Base-by-base conservation (phyloP, 2,888 invertebrate species). In the Pantelozetes paolii region DNA sequence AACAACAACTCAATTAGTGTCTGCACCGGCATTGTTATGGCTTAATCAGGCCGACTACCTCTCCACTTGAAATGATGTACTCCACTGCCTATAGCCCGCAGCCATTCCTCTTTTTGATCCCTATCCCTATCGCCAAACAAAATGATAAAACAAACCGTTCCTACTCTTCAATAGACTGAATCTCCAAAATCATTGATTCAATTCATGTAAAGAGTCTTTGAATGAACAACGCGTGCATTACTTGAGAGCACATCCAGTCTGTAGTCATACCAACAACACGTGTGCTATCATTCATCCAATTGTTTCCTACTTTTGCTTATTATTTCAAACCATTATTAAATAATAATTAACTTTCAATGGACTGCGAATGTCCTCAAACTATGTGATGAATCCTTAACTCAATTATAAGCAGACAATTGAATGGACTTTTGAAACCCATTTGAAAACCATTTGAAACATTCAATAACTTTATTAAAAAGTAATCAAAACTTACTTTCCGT, bases 41-140 rank as follows among this genome's bases (percentile, higher is more conserved):
- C 67, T 67, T 67, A 67, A 67, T 67, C 67, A 67, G 67, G 40
- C 67, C 15, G 23, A 67, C 67, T 67, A 23, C 59, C 67, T 67
- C 67, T 67, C 67, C 67, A 67, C 67, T 67, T 67, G 67, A 67
- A 42, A 67, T 62, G 62, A 62, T 67, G 67, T 67, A 67, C 67
- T 67, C 67, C 42, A 67, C 15, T 42, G 36, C 36, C 67, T 67
- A 67, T 67, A 67, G 67, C 67, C 67, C 67, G 67, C 40, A 67
- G 67, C 40, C 67, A 67, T 67, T 62, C 40, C 40, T n/a, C 57
- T 67, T 23, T 67, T 40, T 67, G 67, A 67, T 67, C 40, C 67
- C 67, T 62, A 26, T 54, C 20, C 5, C 50, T n/a, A 18, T 20
- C 15, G 23, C 26, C 59, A 30, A 32, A 62, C 59, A 32, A 59